Conservation (phyloP, 2,797 vertebrate species). For the Sebastes jordani region DNA sequence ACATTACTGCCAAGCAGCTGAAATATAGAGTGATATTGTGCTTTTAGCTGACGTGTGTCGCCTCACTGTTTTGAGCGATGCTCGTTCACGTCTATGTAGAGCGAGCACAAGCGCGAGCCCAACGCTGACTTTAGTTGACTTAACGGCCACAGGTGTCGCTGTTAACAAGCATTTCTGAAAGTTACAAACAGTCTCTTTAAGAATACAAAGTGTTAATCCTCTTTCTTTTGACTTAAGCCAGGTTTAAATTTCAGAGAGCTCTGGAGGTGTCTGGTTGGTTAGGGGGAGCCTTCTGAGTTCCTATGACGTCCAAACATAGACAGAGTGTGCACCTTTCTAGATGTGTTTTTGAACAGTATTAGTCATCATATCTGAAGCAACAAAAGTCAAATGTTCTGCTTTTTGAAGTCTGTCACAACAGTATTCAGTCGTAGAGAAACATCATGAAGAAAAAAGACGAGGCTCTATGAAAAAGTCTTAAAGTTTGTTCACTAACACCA, state of each 20-base stretch:
- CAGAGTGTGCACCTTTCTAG: neutral
- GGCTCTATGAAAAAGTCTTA: neutral
- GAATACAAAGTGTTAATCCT: neutral
- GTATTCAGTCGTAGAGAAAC: too few species aligned
- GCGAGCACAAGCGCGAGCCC: too few species aligned
- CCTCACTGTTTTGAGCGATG: too few species aligned
- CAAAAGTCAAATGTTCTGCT: neutral
- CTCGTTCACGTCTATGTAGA: too few species aligned
- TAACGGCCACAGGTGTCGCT: too few species aligned
- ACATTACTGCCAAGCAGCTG: too few species aligned
- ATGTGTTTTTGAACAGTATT: neutral
- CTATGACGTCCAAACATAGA: neutral
- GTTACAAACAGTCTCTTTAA: neutral
- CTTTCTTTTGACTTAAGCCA: neutral
- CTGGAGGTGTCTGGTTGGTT: neutral
- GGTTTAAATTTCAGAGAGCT: neutral
- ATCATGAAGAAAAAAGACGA: neutral
- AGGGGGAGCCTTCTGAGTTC: neutral
- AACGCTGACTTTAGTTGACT: too few species aligned
- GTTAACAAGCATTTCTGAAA: too few species aligned
- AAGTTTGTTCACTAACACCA: neutral
- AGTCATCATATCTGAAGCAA: neutral
- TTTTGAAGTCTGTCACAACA: neutral
- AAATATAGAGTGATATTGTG: too few species aligned
- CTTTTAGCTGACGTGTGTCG: too few species aligned